Evolutionary conservation across 2,888 invertebrate species (phyloP), one percentile per base, ranked within the genome.

Genomic region (Agriopis aurantiaria): DNA sequence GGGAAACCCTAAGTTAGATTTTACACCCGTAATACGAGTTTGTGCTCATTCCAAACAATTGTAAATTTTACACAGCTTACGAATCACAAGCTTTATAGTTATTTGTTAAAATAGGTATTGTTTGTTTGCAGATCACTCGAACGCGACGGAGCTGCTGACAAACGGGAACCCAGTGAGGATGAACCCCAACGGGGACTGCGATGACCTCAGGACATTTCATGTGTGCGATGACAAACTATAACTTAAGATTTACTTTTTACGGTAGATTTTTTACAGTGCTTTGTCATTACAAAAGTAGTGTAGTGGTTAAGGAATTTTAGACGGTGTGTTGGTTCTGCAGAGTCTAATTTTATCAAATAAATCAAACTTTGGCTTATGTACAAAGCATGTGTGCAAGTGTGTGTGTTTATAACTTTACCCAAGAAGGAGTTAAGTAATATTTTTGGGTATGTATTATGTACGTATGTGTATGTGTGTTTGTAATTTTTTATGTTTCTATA

Each of bases 191-290:
- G 89, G 88, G 12, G 84, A 85, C 40, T 73, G 77, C 45, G 84
- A 83, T 12, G 82, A 79, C 14, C 77, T 75, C 4, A 83, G 73
- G 65, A 77, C 80, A 66, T 81, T 78, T 55, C 83, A 83, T 61
- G 78, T 87, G 49, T 85, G 88, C 71, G 91, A 90, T 60, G 88
- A 90, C 74, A 88, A 79, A 69, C 82, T 91, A 81, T 91, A 86
- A 81, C 17, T 33, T 33, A 33, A 33, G 8, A 75, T 72, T 8
- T 43, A 14, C 60, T 5, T 49, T 12, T 52, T 59, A 69, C 57
- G 59, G 72, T 75, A 74, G 68, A 78, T 67, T 68, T 63, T 72
- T 71, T 72, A 70, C 63, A 63, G 71, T 60, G 65, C 45, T 65
- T 17, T 40, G 43, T 58, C 12, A 52, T 52, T 51, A 58, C n/a